Conservation (phyloP, 2,888 invertebrate species). For the Piscicola geometra region DNA sequence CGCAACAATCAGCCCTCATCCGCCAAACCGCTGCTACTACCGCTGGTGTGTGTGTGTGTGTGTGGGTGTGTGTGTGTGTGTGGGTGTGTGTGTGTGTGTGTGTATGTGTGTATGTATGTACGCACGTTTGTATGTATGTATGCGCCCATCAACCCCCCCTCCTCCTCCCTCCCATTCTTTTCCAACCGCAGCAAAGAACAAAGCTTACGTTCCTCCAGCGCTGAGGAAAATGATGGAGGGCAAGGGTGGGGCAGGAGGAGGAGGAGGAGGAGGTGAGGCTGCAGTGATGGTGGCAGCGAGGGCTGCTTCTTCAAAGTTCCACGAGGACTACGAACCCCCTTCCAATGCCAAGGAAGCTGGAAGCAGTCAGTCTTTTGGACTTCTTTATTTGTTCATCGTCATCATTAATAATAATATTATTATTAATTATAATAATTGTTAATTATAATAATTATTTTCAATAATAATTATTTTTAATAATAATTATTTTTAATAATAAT, state of each 20-base stretch:
- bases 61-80: conserved; percentile 14
- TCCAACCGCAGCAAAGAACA: conserved; percentile 35
- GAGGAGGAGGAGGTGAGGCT: too few relatives aligned
- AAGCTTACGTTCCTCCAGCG: conserved; percentile 65
- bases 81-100: conserved; percentile 16
- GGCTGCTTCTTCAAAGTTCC: conserved; percentile 20
- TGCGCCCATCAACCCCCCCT: neutral
- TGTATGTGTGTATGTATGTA: conserved; percentile 22
- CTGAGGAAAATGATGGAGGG: conserved; percentile 35
- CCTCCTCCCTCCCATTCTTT: neutral
- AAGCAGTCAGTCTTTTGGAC: conserved; percentile 9
- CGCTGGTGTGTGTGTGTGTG: neutral
- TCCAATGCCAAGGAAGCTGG: conserved; percentile 46
- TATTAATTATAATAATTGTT: conserved; percentile 7
- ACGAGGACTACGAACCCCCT: conserved; percentile 57
- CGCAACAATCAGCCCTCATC: neutral
- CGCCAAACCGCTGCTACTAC: neutral
- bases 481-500: too few relatives aligned
- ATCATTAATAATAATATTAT: neutral
- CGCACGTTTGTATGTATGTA: neutral
- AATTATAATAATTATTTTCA: too few relatives aligned
- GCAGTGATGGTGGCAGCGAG: conserved; percentile 36
- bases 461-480: too few relatives aligned
- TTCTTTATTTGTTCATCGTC: neutral
- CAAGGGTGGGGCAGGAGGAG: too few relatives aligned